phyloP scores from a whole-genome alignment of 2,797 vertebrate genomes.

The Oreochromis mossambicus region DNA sequence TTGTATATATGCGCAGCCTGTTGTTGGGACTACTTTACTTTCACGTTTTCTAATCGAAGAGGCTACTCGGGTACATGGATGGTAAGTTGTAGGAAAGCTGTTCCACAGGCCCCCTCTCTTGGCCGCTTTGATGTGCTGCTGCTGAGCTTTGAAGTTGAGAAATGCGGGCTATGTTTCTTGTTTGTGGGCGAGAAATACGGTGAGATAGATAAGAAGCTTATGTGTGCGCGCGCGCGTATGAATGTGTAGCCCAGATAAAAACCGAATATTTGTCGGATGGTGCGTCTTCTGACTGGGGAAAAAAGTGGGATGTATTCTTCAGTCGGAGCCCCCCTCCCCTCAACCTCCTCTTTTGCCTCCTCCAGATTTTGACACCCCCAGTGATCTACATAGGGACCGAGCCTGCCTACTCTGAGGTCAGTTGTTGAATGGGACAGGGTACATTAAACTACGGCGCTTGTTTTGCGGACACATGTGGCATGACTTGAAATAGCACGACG shows the following conservation, averaged over 20 bases:
- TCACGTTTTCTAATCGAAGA: constrained; percentile 37
- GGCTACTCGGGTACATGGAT: constrained; percentile 63
- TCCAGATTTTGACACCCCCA: constrained; percentile 72
- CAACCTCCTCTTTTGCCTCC: constrained; percentile 45
- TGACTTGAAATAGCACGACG: constrained; percentile 13
- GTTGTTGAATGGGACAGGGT: constrained; percentile 74
- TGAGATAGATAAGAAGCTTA: constrained; percentile 71
- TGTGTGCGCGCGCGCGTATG: constrained; percentile 16
- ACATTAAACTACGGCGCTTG: constrained; percentile 47
- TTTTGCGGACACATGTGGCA: constrained; percentile 59
- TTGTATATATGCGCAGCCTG: constrained; percentile 3
- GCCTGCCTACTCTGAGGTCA: constrained; percentile 74
- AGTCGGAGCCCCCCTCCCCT: constrained; percentile 28
- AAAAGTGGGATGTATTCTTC: constrained; percentile 68
- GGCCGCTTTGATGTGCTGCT: constrained; percentile 82
- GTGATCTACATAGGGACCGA: constrained; percentile 75
- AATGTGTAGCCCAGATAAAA: constrained; percentile 50
- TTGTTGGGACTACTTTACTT: constrained; percentile 46
- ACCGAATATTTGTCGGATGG: constrained; percentile 57
- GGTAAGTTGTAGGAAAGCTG: constrained; percentile 80
- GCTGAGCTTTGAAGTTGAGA: constrained; percentile 78
- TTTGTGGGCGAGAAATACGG: constrained; percentile 74
- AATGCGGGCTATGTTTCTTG: constrained; percentile 70
- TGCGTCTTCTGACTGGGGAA: constrained; percentile 48
- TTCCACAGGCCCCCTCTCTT: constrained; percentile 67